phyloP scores from a whole-genome alignment of 2,888 invertebrate genomes.

The Panopea generosa region DNA sequence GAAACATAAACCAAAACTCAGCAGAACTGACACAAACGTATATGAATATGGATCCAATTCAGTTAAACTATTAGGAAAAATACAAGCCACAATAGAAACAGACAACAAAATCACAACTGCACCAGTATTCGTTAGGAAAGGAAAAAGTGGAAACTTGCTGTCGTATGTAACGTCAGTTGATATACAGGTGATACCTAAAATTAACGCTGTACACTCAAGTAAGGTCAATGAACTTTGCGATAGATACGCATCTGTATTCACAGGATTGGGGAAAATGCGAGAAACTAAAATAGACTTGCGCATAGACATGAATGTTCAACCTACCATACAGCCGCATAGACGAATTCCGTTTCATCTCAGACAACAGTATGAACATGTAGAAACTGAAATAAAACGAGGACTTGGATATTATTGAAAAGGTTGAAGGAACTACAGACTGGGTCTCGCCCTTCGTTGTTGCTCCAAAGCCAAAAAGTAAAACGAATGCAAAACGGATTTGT shows the following conservation, averaged over 20 bases:
- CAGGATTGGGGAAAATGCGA: constrained; percentile 49
- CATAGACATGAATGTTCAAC: constrained; percentile 10
- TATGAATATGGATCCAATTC: constrained; percentile 13
- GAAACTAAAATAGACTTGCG: constrained; percentile 40
- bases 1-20: background rate
- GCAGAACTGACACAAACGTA: constrained; percentile 1
- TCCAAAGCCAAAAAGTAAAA: too few species aligned
- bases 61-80: background rate
- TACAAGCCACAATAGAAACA: background rate
- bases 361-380: constrained; percentile 53
- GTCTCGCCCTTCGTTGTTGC: too few species aligned
- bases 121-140: too few species aligned
- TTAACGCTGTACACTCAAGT: background rate
- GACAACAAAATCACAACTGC: constrained; percentile 6
- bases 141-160: too few species aligned
- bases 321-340: constrained; percentile 47
- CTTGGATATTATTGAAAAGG: constrained; percentile 67
- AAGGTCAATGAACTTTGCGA: constrained; percentile 3
- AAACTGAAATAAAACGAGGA: constrained; percentile 58
- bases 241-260: constrained; percentile 17
- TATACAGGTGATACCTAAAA: too few species aligned
- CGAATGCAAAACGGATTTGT: too few species aligned
- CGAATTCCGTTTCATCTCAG: constrained; percentile 64
- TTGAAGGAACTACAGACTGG: constrained; percentile 51
- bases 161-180: too few species aligned